Conservation (phyloP, 2,797 vertebrate genomes). For the Calcarius lapponicus region DNA sequence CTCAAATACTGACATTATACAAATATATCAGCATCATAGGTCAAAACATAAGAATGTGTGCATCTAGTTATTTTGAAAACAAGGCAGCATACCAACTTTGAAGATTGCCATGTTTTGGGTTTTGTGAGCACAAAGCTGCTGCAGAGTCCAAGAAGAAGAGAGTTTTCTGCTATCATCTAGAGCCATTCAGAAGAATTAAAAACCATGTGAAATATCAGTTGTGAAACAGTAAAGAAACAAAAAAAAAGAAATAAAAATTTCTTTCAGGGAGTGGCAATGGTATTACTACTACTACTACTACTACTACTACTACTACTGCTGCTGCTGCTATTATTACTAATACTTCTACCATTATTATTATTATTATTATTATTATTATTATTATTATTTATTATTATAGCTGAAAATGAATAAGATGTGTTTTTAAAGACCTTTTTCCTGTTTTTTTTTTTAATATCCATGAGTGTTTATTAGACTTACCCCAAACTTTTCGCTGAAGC, state of each 20-base stretch:
- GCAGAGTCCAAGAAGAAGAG: neutral
- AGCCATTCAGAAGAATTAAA: neutral
- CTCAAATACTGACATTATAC: neutral
- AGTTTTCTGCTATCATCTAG: neutral
- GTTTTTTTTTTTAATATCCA: neutral
- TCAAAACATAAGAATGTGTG: neutral
- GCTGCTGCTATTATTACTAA: neutral
- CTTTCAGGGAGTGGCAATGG: neutral
- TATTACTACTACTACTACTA: neutral
- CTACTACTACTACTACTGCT: neutral
- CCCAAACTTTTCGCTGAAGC: neutral
- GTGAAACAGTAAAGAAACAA: neutral
- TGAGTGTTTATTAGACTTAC: neutral
- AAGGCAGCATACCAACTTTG: neutral
- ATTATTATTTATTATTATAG: neutral
- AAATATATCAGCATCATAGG: neutral
- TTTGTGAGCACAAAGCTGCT: neutral
- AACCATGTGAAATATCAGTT: neutral
- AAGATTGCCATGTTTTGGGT: rapidly evolving
- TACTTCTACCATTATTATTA: no score
- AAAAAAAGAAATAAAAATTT: neutral
- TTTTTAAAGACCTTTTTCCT: neutral
- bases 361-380: no score
- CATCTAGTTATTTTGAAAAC: neutral
- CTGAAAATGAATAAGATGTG: neutral